phyloP scores from a whole-genome alignment of 2,113 vertebrate genomes.

The Theristicus caerulescens region DNA sequence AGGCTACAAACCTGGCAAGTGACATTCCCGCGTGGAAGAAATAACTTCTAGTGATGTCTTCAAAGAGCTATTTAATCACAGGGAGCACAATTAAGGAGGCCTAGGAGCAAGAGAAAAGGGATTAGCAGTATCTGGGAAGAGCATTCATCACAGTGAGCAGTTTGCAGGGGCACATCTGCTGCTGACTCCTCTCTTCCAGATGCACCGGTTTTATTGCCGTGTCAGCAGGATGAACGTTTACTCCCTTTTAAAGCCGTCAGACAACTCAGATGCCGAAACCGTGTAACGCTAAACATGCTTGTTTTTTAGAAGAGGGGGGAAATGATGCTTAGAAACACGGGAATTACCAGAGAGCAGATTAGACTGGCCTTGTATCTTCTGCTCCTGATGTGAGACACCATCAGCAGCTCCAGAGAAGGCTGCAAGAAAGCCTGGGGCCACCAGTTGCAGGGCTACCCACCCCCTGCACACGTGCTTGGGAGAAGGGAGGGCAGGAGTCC shows the following conservation, averaged over 20 bases:
- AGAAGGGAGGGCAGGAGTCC: background rate
- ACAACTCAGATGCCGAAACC: background rate
- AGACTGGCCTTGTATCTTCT: background rate
- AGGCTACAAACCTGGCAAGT: background rate
- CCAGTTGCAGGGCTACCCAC: background rate
- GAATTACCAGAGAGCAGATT: background rate
- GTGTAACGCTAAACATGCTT: background rate
- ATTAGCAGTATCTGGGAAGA: slow-evolving; percentile 12
- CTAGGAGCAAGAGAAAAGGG: slow-evolving; percentile 1
- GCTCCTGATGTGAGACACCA: background rate
- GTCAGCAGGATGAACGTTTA: slow-evolving; percentile 33
- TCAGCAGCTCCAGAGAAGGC: background rate
- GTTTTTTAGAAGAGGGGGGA: background rate
- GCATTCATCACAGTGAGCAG: background rate
- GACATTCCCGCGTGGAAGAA: background rate
- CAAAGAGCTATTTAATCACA: background rate
- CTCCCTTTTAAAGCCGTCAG: slow-evolving; percentile 12
- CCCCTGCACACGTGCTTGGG: fast-evolving
- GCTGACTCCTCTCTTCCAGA: slow-evolving; percentile 39
- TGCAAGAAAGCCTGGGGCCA: background rate
- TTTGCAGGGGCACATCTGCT: slow-evolving; percentile 45
- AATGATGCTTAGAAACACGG: background rate
- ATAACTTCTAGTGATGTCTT: background rate
- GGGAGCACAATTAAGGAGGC: background rate
- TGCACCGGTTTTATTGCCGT: slow-evolving; percentile 2